Evolutionary conservation across 2,888 invertebrate genomes (phyloP).

Genomic region (Ceraclea dissimilis): DNA sequence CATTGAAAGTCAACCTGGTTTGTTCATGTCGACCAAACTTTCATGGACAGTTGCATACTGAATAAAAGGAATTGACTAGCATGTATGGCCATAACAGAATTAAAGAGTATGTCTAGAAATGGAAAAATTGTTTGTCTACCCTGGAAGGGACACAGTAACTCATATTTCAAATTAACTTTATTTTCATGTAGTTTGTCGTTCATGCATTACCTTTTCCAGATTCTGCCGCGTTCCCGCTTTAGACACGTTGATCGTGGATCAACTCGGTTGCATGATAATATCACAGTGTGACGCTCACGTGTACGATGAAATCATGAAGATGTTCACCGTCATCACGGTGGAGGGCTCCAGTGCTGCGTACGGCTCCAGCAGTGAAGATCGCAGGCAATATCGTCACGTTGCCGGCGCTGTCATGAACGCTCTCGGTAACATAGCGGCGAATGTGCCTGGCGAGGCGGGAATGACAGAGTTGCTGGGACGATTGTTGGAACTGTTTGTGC

Average conservation of each 20-base stretch:
- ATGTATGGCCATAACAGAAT: too few species aligned
- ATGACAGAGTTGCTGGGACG: slow-evolving; percentile 80
- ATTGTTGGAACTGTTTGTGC: slow-evolving; percentile 92
- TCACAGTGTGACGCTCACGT: slow-evolving; percentile 79
- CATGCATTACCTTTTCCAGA: slow-evolving; percentile 38
- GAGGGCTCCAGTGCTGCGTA: slow-evolving; percentile 80
- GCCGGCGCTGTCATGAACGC: slow-evolving; percentile 95
- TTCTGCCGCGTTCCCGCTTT: slow-evolving; percentile 91
- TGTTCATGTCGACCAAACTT: too few species aligned
- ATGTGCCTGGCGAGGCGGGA: slow-evolving; percentile 79
- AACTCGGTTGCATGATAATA: slow-evolving; percentile 96
- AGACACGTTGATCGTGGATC: slow-evolving; percentile 93
- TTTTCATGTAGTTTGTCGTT: too few species aligned
- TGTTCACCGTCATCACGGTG: slow-evolving; percentile 94
- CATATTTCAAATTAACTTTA: too few species aligned
- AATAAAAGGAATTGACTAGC: too few species aligned
- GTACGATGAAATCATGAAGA: slow-evolving; percentile 94
- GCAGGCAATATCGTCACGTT: slow-evolving; percentile 68
- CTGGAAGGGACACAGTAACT: too few species aligned
- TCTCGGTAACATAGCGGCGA: slow-evolving; percentile 90
- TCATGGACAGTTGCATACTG: too few species aligned
- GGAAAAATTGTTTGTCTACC: too few species aligned
- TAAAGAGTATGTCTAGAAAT: too few species aligned
- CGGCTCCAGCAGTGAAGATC: slow-evolving; percentile 50
- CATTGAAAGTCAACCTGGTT: too few species aligned